Evolutionary conservation across 2,797 vertebrate species (phyloP).

Genomic region (Sebastes steindachneri): DNA sequence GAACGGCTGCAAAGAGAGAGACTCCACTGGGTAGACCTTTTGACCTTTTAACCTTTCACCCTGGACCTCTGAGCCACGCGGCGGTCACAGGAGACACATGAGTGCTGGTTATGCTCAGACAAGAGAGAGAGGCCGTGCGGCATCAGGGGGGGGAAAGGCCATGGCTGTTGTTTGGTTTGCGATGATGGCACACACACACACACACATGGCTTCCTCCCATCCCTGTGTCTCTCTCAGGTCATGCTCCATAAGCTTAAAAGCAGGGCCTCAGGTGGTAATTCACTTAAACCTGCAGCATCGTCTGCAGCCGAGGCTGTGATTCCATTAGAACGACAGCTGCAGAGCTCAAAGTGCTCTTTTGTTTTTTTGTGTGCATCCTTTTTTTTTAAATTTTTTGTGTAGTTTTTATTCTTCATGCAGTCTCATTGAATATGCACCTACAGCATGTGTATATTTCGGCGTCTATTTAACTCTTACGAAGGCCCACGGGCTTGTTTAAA

Average conservation of each 20-base stretch:
- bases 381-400: neutral
- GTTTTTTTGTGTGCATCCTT: neutral
- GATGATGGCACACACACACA: constrained; percentile 4
- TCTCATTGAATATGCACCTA: neutral
- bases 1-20: neutral
- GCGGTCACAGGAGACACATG: constrained; percentile 49
- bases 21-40: constrained; percentile 9
- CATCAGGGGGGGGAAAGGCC: constrained; percentile 8
- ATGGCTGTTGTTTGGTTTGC: constrained; percentile 38
- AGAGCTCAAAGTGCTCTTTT: constrained; percentile 6
- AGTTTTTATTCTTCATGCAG: neutral
- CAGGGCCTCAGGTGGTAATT: constrained; percentile 74
- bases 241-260: constrained; percentile 69
- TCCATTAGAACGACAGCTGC: constrained; percentile 51
- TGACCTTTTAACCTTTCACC: constrained; percentile 39
- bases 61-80: constrained; percentile 8
- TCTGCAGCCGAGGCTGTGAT: constrained; percentile 35
- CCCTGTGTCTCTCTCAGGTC: constrained; percentile 26
- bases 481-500: constrained; percentile 32
- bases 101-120: constrained; percentile 50
- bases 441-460: neutral
- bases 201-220: neutral
- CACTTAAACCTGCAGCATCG: constrained; percentile 68
- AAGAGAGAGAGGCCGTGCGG: constrained; percentile 9
- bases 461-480: neutral